A percentile compares a stretch with the other conserved stretches of the same genome.
Evolutionary conservation across 2,113 vertebrate species (phyloP).

Genomic region (Grus americana): DNA sequence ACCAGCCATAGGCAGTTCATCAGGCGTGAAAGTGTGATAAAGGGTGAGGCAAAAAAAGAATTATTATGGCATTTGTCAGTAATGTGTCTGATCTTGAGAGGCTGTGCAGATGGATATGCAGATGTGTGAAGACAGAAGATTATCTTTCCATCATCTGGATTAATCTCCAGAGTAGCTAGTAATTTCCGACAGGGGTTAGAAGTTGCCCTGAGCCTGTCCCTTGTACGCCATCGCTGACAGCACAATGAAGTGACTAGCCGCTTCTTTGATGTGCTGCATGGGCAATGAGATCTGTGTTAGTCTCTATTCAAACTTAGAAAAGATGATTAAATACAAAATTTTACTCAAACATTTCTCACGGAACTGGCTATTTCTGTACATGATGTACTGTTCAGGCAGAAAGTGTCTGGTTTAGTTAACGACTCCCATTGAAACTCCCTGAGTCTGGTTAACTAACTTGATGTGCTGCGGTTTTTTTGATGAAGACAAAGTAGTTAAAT

Average conservation of each 20-base stretch:
- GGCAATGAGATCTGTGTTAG: neutral
- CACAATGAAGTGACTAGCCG: neutral
- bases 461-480: neutral
- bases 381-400: neutral
- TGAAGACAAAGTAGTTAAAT: neutral
- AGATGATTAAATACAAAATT: neutral
- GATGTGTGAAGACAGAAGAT: conserved; percentile 53
- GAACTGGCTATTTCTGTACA: neutral
- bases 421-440: neutral
- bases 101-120: conserved; percentile 63
- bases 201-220: conserved; percentile 1
- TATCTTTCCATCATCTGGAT: conserved; percentile 52
- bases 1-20: conserved; percentile 19
- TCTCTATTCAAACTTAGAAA: neutral
- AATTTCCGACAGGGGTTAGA: conserved; percentile 49
- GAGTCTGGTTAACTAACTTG: neutral
- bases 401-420: neutral
- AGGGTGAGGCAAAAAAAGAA: conserved; percentile 38
- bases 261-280: neutral
- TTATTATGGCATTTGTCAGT: conserved; percentile 62
- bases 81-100: conserved; percentile 62
- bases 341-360: neutral
- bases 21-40: conserved; percentile 47
- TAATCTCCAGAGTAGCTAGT: conserved; percentile 62
- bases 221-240: neutral